phyloP scores from a whole-genome alignment of 2,797 vertebrate genomes.

The Xiphorhynchus erythropygius region DNA sequence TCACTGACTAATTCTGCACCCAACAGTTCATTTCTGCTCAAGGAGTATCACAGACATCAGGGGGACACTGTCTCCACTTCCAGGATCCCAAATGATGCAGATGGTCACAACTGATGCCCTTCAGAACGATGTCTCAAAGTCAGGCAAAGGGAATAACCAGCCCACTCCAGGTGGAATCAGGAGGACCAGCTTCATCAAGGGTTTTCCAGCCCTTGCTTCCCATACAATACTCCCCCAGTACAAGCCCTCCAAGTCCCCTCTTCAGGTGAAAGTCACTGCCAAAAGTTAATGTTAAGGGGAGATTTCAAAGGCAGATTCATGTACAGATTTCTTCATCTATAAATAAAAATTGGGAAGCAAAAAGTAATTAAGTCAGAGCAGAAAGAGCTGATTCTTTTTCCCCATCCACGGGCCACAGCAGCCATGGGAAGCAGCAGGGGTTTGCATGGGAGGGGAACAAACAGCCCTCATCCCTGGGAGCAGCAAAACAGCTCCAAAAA shows the following conservation, averaged over 20 bases:
- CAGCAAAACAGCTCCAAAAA: background rate
- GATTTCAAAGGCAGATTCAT: background rate
- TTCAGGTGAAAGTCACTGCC: background rate
- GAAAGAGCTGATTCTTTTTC: background rate
- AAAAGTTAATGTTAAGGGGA: background rate
- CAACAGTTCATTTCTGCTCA: background rate
- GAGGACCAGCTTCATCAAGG: background rate
- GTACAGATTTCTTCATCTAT: background rate
- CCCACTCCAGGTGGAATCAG: background rate
- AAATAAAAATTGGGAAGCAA: background rate
- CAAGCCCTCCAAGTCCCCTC: background rate
- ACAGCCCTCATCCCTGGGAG: background rate
- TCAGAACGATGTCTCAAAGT: background rate
- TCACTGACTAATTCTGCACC: background rate
- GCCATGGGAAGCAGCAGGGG: background rate
- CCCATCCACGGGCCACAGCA: background rate
- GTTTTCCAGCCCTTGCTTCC: background rate
- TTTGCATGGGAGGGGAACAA: background rate
- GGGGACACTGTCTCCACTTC: background rate
- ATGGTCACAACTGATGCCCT: background rate
- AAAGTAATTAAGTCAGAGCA: background rate
- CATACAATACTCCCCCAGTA: background rate
- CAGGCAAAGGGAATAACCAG: background rate
- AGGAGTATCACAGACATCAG: background rate
- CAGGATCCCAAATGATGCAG: background rate